Conservation (phyloP, 2,797 vertebrate species). For the Hyperoplus immaculatus region DNA sequence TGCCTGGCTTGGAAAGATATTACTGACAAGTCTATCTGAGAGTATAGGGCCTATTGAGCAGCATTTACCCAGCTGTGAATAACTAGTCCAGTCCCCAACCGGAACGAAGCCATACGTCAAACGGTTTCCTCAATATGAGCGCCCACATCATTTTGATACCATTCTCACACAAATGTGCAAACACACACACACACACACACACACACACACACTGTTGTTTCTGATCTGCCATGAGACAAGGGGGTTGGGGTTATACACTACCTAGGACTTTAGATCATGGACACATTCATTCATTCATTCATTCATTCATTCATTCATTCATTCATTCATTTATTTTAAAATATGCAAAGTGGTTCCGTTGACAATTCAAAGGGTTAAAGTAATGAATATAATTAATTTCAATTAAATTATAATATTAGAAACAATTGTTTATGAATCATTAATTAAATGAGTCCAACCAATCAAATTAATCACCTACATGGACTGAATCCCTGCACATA, state of each 20-base stretch:
- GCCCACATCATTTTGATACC: not conserved
- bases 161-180: constrained; percentile 42
- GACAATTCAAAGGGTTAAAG: too few relatives aligned
- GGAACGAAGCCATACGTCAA: constrained; percentile 70
- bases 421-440: too few relatives aligned
- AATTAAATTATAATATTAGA: too few relatives aligned
- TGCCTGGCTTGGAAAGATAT: constrained; percentile 63
- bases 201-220: constrained; percentile 40
- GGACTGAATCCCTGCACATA: too few relatives aligned
- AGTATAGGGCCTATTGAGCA: constrained; percentile 70
- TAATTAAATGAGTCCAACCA: too few relatives aligned
- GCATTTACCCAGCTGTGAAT: constrained; percentile 74
- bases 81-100: constrained; percentile 61
- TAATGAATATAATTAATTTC: too few relatives aligned
- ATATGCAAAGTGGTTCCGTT: not conserved
- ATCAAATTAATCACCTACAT: too few relatives aligned
- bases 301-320: not conserved
- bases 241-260: constrained; percentile 32
- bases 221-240: constrained; percentile 46
- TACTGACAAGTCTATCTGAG: constrained; percentile 72
- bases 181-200: constrained; percentile 22
- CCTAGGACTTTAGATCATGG: not conserved
- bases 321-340: not conserved
- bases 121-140: constrained; percentile 72
- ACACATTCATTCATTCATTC: constrained; percentile 4